A percentile compares a stretch with the other conserved stretches of the same genome.
Evolutionary conservation across 2,797 vertebrate genomes (phyloP).

Genomic region (Tapera naevia): DNA sequence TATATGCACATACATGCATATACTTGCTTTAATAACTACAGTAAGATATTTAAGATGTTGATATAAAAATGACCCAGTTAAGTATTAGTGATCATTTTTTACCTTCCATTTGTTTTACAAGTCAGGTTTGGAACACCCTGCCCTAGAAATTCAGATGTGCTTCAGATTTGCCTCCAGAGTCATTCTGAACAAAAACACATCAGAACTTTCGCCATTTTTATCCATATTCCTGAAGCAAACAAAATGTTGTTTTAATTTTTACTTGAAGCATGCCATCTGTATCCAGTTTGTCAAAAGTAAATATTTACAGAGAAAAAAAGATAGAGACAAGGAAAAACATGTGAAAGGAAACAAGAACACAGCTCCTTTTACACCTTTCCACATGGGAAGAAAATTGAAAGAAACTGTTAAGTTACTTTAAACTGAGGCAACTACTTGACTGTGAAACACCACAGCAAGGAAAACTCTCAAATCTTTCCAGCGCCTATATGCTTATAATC

Average conservation of each 20-base stretch:
- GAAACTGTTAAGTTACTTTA: not conserved
- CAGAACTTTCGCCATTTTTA: not conserved
- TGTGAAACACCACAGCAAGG: not conserved
- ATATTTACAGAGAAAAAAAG: too few relatives aligned
- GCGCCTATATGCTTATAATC: accelerated
- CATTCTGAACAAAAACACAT: not conserved
- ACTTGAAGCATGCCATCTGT: not conserved
- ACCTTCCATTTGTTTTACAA: not conserved
- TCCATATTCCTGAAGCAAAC: not conserved
- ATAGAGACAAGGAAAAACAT: not conserved
- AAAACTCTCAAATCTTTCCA: not conserved
- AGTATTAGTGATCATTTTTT: not conserved
- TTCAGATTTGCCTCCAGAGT: not conserved
- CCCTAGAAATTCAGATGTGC: not conserved
- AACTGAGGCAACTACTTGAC: not conserved
- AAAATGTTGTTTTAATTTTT: not conserved
- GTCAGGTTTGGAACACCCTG: not conserved
- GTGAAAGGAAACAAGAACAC: not conserved
- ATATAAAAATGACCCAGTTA: not conserved
- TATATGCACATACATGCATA: not conserved
- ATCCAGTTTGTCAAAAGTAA: not conserved
- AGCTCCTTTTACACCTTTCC: not conserved
- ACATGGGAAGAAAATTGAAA: accelerated
- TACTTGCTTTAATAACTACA: not conserved
- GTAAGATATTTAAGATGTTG: not conserved